Evolutionary conservation across 2,113 vertebrate species (phyloP).

Genomic region (Aspidoscelis tigris): DNA sequence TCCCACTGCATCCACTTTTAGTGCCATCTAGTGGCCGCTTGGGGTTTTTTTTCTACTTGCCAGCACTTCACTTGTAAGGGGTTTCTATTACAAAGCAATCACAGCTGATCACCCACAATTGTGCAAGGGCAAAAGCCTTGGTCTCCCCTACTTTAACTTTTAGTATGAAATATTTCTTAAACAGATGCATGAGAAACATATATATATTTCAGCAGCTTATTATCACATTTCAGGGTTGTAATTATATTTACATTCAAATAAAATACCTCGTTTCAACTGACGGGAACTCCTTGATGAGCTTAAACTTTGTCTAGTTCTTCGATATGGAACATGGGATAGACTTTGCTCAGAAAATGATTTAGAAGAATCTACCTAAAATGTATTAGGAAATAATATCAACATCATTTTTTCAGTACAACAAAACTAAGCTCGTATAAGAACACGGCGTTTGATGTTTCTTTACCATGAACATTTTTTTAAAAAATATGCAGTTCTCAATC

Average conservation of each 20-base stretch:
- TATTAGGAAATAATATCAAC: slow-evolving; percentile 31
- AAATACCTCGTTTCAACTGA: slow-evolving; percentile 57
- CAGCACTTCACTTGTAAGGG: too few species aligned
- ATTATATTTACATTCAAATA: neutral
- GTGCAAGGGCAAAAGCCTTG: too few species aligned
- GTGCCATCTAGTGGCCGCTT: too few species aligned
- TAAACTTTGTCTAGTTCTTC: slow-evolving; percentile 46
- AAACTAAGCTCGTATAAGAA: neutral
- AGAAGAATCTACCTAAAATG: slow-evolving; percentile 62
- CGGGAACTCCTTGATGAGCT: slow-evolving; percentile 34
- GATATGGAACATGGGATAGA: neutral
- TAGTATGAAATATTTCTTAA: too few species aligned
- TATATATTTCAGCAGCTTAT: too few species aligned
- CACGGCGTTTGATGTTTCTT: neutral
- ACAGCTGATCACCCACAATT: too few species aligned
- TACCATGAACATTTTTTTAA: neutral
- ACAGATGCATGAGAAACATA: too few species aligned
- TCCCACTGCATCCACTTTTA: too few species aligned
- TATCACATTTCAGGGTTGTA: fast-evolving
- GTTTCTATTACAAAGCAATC: too few species aligned
- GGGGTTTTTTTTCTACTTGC: too few species aligned
- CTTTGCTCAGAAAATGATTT: slow-evolving; percentile 60
- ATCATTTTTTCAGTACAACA: neutral
- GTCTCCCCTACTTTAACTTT: too few species aligned
- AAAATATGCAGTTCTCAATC: neutral